Base-by-base conservation (phyloP, 2,888 invertebrate species). In the Mellilla xanthometata region DNA sequence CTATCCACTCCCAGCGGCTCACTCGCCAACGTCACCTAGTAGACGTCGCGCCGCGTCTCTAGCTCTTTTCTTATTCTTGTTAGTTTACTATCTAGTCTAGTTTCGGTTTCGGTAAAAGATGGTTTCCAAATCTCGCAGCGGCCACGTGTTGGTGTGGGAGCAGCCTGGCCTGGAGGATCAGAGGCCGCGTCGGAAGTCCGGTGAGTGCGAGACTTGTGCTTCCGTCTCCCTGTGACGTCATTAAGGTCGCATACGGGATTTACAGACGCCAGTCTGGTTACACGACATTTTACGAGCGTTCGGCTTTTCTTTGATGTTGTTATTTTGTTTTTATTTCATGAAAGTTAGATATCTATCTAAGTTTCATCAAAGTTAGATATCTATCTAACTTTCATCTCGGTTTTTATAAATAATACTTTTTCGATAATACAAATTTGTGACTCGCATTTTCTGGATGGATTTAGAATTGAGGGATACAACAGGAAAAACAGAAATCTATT, bases 91-190 rank as follows among this genome's bases (percentile, higher is more conserved):
- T 28, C 12, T 15, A 22, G 13, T 39, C n/a, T n/a, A 24, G 24
- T 24, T 24, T 3, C 4, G 6, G 15, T 19, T 5, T 54, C 55
- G 55, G 48, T 31, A 52, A 57, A n/a, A 61, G 54, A 88, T 88
- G 88, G 88, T 88, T 56, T 81, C 87, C 41, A 70, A 64, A 32
- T 57, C 68, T 60, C 90, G 92, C 54, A 92, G 92, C 72, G 91
- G 91, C 43, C 94, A 94, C 81, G 92, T 94, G 75, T 83, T 94
- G 68, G 93, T 94, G 43, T 94, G 94, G 94, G 93, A 94, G 69
- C 94, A 94, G 72, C 81, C 92, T 31, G 93, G 92, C 35, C 68
- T 93, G 64, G 92, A 92, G 56, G 92, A 93, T 54, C 89, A 91
- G 65, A 72, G 77, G 56, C 75, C 79, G 26, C 63, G 62, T 15